phyloP scores from a whole-genome alignment of 2,888 invertebrate species.

The Hartigia nigra region DNA sequence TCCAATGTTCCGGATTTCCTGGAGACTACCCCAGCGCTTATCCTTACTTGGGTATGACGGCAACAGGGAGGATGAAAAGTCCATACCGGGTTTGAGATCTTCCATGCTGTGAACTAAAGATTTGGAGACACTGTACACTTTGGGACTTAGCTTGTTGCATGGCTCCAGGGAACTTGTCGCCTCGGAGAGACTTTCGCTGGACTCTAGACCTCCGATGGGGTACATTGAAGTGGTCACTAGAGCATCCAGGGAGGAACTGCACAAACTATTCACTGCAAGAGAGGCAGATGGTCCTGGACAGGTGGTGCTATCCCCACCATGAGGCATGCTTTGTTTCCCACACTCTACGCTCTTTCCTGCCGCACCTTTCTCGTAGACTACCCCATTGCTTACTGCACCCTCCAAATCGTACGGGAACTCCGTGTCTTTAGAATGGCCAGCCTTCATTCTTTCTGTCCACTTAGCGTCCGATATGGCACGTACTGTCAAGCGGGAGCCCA shows the following conservation, averaged over 20 bases:
- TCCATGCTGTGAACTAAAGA: conserved; percentile 64
- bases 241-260: conserved; percentile 49
- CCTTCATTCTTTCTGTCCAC: conserved; percentile 41
- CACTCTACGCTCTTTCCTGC: conserved; percentile 23
- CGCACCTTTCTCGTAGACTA: conserved; percentile 27
- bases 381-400: conserved; percentile 22
- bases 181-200: conserved; percentile 16
- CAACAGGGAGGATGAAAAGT: conserved; percentile 41
- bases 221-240: conserved; percentile 39
- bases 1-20: conserved; percentile 70
- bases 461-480: conserved; percentile 75
- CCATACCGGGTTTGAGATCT: conserved; percentile 57
- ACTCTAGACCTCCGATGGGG: conserved; percentile 44
- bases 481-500: conserved; percentile 69
- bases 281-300: conserved; percentile 55
- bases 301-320: conserved; percentile 54
- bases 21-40: conserved; percentile 73
- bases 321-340: conserved; percentile 36
- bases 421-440: conserved; percentile 22
- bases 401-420: conserved; percentile 26
- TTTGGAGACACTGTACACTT: conserved; percentile 71
- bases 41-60: conserved; percentile 48
- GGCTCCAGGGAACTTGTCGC: conserved; percentile 14
- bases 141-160: conserved; percentile 73
- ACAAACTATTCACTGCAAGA: conserved; percentile 37